These are phyloP conservation scores for Varanus komodoensis DNA, from an alignment of 2,113 vertebrate genomes.

Conservation along the genomic window DNA sequence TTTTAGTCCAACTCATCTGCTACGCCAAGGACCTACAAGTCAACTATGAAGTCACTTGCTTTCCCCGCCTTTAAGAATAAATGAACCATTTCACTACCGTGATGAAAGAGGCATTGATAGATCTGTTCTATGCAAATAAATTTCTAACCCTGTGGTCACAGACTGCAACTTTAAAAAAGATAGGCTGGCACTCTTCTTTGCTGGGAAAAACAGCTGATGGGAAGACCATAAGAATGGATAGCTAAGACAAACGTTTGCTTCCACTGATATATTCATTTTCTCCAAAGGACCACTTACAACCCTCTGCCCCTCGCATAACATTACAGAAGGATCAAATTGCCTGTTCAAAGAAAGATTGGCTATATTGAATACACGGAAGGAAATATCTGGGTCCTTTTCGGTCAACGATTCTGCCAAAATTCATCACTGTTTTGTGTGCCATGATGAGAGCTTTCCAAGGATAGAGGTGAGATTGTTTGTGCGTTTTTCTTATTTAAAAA, in stretches of 20 bases:
- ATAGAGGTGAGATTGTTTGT: too few relatives aligned
- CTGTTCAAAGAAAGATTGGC: not conserved
- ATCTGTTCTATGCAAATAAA: not conserved
- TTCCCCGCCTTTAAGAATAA: not conserved
- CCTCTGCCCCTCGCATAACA: not conserved
- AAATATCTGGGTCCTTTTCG: not conserved
- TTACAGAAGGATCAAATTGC: too few relatives aligned
- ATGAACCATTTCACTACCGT: not conserved
- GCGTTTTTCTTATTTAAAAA: too few relatives aligned
- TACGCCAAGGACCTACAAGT: too few relatives aligned
- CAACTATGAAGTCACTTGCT: not conserved
- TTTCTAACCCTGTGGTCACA: not conserved
- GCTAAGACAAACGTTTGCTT: not conserved
- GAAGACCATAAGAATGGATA: not conserved
- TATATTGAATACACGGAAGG: too few relatives aligned
- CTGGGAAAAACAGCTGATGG: not conserved
- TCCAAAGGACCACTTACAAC: not conserved
- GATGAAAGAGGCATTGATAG: not conserved
- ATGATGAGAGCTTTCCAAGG: not conserved
- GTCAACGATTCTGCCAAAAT: not conserved
- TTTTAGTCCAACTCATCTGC: too few relatives aligned
- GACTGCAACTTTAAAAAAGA: not conserved
- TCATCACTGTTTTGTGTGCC: not conserved
- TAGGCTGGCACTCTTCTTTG: not conserved
- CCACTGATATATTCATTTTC: not conserved